Percentiles rank a stretch among this genome's conserved stretches.
Conservation (phyloP, 2,797 vertebrate genomes). For the Enteromius fasciolatus region DNA sequence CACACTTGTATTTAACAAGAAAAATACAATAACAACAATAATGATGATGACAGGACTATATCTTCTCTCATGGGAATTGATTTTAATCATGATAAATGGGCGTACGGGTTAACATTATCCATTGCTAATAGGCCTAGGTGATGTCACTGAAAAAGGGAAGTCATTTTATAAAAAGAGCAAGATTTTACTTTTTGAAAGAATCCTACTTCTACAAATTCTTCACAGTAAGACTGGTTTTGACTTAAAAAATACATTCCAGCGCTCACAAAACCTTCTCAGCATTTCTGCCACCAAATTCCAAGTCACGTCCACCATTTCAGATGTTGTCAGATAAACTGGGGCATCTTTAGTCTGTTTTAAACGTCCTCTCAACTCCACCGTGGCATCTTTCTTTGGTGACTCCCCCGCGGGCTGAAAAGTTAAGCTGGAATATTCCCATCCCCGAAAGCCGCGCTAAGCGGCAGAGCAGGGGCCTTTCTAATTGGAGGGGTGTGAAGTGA, state of each 20-base stretch:
- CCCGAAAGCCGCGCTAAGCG: slow-evolving; percentile 20
- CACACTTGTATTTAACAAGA: not conserved
- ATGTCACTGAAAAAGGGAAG: not conserved
- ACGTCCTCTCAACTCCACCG: slow-evolving; percentile 33
- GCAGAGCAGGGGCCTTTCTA: slow-evolving; percentile 48
- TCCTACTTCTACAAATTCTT: not conserved
- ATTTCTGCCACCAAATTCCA: slow-evolving; percentile 2
- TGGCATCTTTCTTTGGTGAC: slow-evolving; percentile 31
- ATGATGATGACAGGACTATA: not conserved
- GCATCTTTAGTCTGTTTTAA: slow-evolving; percentile 34
- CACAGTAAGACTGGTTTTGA: not conserved
- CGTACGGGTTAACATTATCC: not conserved
- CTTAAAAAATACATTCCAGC: not conserved
- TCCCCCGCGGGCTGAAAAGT: slow-evolving; percentile 54
- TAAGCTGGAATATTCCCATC: slow-evolving; percentile 53
- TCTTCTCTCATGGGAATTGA: not conserved
- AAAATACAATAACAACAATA: not conserved
- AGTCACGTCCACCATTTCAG: not conserved
- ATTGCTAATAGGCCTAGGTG: not conserved
- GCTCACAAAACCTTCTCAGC: slow-evolving; percentile 1
- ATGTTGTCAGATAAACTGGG: slow-evolving; percentile 37
- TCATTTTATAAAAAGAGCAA: not conserved
- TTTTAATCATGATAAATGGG: not conserved
- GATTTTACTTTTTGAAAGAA: not conserved
- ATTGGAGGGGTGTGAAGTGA: slow-evolving; percentile 46